A percentile compares a stretch with the other conserved stretches of the same genome.
phyloP scores from a whole-genome alignment of 2,888 invertebrate genomes.

The Coleophora flavipennella region DNA sequence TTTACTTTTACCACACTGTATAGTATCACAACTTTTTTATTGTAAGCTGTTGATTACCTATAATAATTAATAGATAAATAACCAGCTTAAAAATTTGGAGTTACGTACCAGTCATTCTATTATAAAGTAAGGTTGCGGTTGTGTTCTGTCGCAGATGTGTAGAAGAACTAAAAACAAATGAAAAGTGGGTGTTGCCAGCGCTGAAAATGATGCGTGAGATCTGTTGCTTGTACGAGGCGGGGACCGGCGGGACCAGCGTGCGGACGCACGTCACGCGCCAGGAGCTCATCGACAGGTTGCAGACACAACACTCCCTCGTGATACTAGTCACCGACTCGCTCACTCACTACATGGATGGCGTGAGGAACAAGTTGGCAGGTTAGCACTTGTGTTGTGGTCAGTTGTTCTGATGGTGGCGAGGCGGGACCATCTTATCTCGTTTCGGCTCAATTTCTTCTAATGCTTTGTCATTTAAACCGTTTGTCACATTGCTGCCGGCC shows the following conservation, averaged over 20 bases:
- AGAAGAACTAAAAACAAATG: constrained; percentile 90
- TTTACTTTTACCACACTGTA: no score
- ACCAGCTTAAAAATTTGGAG: no score
- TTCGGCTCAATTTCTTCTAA: no score
- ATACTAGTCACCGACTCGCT: constrained; percentile 95
- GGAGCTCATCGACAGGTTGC: constrained; percentile 90
- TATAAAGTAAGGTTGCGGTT: no score
- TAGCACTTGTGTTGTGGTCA: not conserved
- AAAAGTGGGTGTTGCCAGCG: constrained; percentile 95
- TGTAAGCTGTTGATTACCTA: no score
- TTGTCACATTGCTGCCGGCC: no score
- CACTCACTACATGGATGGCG: constrained; percentile 90
- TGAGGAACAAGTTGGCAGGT: constrained; percentile 72
- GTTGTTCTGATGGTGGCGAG: not conserved
- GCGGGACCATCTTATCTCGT: no score
- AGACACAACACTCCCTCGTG: constrained; percentile 93
- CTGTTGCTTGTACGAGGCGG: constrained; percentile 93
- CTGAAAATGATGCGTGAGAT: constrained; percentile 96
- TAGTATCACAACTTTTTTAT: no score
- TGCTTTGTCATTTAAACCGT: no score
- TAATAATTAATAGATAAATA: no score
- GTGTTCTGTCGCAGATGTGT: constrained; percentile 79
- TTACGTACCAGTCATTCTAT: no score
- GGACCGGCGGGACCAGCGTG: constrained; percentile 68
- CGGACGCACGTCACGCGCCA: constrained; percentile 69